These are phyloP conservation scores for Pseudomyrmex sp. DNA, from an alignment of 1,140 invertebrate genomes.

Conservation along the genomic window DNA sequence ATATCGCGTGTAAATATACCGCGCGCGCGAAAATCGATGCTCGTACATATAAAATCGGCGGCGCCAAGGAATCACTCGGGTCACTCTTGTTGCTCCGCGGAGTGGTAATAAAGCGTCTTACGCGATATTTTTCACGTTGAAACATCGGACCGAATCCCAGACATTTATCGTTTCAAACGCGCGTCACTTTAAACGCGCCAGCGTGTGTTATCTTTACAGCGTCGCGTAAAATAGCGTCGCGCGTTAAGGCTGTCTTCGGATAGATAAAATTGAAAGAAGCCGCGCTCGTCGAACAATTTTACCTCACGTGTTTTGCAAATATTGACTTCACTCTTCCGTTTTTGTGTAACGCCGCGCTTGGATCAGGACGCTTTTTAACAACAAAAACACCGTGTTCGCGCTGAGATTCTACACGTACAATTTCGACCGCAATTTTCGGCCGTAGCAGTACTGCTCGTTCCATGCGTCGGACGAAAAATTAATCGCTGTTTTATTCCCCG, in stretches of 20 bases:
- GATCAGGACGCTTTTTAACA: neutral
- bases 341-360: neutral
- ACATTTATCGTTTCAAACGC: slow-evolving; percentile 25
- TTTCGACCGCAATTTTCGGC: slow-evolving; percentile 31
- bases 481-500: slow-evolving; percentile 48
- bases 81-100: neutral
- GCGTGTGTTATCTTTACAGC: neutral
- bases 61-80: slow-evolving; percentile 5
- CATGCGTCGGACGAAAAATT: slow-evolving; percentile 6
- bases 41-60: neutral
- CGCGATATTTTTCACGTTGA: slow-evolving; percentile 24
- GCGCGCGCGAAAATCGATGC: slow-evolving; percentile 11
- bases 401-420: neutral
- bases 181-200: neutral
- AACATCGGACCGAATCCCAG: neutral
- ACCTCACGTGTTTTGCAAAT: neutral
- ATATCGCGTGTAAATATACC: neutral
- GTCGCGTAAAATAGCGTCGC: slow-evolving; percentile 12
- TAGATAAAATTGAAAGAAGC: slow-evolving; percentile 26
- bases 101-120: slow-evolving; percentile 21
- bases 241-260: neutral
- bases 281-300: neutral
- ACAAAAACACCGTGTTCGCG: neutral
- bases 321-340: neutral
- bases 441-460: neutral